Evolutionary conservation across 2,113 vertebrate genomes (phyloP).

Genomic region (Hystrix cristata): DNA sequence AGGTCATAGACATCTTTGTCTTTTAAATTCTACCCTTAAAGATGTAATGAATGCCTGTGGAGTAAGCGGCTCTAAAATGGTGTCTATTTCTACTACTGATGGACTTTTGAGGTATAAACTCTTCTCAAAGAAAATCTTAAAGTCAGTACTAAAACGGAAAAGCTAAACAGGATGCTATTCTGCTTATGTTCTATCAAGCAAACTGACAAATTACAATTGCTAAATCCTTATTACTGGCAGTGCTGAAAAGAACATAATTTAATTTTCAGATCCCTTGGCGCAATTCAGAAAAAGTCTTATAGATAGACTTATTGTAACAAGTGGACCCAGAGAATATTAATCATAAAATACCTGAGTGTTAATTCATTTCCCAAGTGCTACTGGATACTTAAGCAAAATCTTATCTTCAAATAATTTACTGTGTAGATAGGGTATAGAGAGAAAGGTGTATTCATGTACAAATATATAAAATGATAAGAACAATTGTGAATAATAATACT

Average conservation of each 20-base stretch:
- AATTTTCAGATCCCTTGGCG: constrained; percentile 62
- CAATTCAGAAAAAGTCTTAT: constrained; percentile 9
- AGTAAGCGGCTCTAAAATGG: not conserved
- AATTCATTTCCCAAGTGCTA: not conserved
- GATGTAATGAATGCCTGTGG: not conserved
- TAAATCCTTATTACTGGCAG: constrained; percentile 38
- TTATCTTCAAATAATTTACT: constrained; percentile 39
- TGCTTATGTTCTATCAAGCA: constrained; percentile 30
- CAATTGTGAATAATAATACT: not conserved
- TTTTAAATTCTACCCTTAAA: constrained; percentile 8
- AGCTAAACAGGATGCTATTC: not conserved
- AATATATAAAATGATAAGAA: not conserved
- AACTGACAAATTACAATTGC: constrained; percentile 61
- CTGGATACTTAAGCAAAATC: not conserved
- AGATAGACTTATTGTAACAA: constrained; percentile 20
- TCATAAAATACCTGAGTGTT: not conserved
- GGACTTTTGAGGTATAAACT: not conserved
- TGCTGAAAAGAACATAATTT: constrained; percentile 66
- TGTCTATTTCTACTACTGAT: not conserved
- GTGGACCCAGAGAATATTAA: constrained; percentile 45
- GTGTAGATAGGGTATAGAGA: not conserved
- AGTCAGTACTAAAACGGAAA: constrained; percentile 11
- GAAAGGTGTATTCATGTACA: not conserved
- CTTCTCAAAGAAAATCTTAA: constrained; percentile 51
- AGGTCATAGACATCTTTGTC: not conserved